Conservation (phyloP, 2,888 invertebrate genomes). For the Drosophila antonietae region DNA sequence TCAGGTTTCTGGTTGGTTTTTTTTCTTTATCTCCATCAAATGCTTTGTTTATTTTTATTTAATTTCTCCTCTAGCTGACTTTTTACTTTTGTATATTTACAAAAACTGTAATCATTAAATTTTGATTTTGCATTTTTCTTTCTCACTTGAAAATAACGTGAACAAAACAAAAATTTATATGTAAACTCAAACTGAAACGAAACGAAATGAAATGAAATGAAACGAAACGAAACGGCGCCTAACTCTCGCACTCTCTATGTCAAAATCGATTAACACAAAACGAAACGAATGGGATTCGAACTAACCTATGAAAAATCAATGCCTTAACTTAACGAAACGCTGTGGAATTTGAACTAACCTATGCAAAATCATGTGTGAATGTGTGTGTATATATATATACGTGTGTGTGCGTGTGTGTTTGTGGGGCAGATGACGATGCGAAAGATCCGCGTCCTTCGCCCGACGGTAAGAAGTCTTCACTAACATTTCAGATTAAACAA, state of each 20-base stretch:
- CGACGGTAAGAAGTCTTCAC: slow-evolving; percentile 74
- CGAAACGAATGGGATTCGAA: slow-evolving; percentile 9
- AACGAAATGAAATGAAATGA: slow-evolving; percentile 10
- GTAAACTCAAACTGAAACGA: slow-evolving; percentile 22
- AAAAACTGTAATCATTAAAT: slow-evolving; percentile 45
- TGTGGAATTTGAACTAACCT: slow-evolving; percentile 14
- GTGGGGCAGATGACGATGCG: slow-evolving; percentile 75
- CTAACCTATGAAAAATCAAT: slow-evolving; percentile 3
- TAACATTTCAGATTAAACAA: not conserved
- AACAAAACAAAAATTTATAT: not conserved
- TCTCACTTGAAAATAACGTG: slow-evolving; percentile 30
- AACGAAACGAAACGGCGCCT: not conserved
- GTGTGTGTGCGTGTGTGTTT: slow-evolving; percentile 9
- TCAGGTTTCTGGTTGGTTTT: not conserved
- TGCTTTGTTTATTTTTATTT: not conserved
- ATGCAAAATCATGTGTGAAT: not conserved
- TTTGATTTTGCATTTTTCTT: slow-evolving; percentile 63
- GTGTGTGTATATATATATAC: not conserved
- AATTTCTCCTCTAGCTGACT: not conserved
- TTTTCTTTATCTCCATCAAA: not conserved
- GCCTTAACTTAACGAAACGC: slow-evolving; percentile 4
- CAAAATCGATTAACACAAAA: slow-evolving; percentile 1
- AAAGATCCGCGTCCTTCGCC: slow-evolving; percentile 75
- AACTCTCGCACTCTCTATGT: slow-evolving; percentile 1
- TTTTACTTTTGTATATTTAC: slow-evolving; percentile 9